phyloP scores from a whole-genome alignment of 1,140 invertebrate species.

The Kradibia gibbosae region DNA sequence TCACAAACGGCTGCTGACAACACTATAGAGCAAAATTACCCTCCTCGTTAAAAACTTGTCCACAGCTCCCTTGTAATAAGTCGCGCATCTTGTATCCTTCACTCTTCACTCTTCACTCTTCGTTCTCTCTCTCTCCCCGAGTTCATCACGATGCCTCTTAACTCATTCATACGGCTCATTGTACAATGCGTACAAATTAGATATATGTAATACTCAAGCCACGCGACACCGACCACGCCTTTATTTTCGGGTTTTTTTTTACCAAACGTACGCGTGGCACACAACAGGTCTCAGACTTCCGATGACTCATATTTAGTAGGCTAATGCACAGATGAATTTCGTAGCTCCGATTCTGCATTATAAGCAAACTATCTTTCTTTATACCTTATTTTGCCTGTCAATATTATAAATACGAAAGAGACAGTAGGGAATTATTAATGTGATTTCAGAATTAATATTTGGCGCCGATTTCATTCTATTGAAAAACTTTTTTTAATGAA shows the following conservation, averaged over 20 bases:
- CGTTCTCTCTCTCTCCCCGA: neutral
- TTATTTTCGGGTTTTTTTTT: constrained; percentile 7
- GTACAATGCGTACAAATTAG: neutral
- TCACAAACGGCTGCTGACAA: no score
- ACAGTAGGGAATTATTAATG: no score
- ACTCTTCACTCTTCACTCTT: neutral
- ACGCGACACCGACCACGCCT: constrained; percentile 6
- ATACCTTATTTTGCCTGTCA: no score
- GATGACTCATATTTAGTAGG: neutral
- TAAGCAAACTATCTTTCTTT: no score
- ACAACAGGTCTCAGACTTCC: neutral
- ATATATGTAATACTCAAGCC: neutral
- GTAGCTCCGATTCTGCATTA: neutral
- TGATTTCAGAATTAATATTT: no score
- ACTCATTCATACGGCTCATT: neutral
- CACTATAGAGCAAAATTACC: no score
- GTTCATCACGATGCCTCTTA: neutral
- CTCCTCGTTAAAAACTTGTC: no score
- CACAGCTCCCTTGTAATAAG: neutral
- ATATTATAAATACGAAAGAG: no score
- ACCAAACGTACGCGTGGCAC: neutral
- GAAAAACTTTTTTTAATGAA: no score
- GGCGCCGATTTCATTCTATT: no score
- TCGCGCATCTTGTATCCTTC: neutral
- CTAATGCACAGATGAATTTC: neutral